Conservation (phyloP, 2,888 invertebrate genomes). For the Ennomos quercinarius region DNA sequence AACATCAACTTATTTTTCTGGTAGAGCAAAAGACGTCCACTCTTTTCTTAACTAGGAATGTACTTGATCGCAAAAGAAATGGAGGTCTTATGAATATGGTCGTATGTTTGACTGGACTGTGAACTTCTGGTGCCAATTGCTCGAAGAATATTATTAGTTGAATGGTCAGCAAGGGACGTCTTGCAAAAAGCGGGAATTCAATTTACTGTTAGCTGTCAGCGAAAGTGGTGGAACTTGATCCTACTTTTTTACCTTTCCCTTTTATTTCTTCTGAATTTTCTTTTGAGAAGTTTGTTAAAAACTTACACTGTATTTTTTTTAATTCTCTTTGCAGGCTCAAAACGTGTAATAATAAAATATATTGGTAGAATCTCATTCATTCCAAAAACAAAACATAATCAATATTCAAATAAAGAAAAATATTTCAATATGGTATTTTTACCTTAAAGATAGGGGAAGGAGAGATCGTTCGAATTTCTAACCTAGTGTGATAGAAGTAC, state of each 20-base stretch:
- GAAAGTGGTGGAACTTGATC: conserved; percentile 24
- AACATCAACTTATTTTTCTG: conserved; percentile 27
- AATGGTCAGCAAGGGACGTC: conserved; percentile 59
- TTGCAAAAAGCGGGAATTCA: conserved; percentile 52
- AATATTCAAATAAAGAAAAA: too few relatives aligned
- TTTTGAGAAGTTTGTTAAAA: too few relatives aligned
- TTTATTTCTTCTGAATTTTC: conserved; percentile 9
- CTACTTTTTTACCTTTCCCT: neutral
- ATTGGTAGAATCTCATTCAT: too few relatives aligned
- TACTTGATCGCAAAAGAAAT: conserved; percentile 2
- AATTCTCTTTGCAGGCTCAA: too few relatives aligned
- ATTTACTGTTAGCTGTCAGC: conserved; percentile 42
- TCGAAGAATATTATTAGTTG: conserved; percentile 72
- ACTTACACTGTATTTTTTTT: too few relatives aligned
- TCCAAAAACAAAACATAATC: too few relatives aligned
- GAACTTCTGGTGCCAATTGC: conserved; percentile 77
- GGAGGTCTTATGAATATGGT: conserved; percentile 41
- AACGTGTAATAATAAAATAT: too few relatives aligned
- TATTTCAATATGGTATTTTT: too few relatives aligned
- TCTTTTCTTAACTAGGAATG: conserved; percentile 50
- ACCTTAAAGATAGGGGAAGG: too few relatives aligned
- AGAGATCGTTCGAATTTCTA: too few relatives aligned
- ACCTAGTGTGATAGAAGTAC: too few relatives aligned
- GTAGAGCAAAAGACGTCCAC: conserved; percentile 45
- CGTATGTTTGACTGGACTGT: conserved; percentile 57